phyloP scores from a whole-genome alignment of 2,888 invertebrate genomes.

The Cryptus viduatorius region DNA sequence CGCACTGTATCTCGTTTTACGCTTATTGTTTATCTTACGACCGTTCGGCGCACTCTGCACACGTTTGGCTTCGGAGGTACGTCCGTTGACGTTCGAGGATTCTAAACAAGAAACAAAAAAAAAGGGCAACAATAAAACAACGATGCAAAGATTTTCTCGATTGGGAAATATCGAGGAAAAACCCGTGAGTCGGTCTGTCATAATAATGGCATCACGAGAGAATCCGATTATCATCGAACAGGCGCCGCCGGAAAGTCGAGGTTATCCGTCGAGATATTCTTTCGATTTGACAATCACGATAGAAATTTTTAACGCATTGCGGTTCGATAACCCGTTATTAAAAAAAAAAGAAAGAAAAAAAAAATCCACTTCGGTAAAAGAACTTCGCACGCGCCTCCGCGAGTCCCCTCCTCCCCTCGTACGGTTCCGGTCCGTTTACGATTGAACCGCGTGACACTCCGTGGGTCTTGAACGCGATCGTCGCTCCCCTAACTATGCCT shows the following conservation, averaged over 20 bases:
- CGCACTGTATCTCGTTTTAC: background rate
- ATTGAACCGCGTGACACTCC: constrained; percentile 63
- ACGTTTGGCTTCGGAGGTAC: background rate
- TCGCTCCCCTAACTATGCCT: constrained; percentile 15
- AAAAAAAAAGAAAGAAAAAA: constrained; percentile 34
- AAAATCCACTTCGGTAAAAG: constrained; percentile 45
- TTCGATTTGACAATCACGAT: background rate
- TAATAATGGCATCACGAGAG: background rate
- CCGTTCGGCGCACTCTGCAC: background rate
- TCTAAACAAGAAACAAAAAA: background rate
- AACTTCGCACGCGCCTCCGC: constrained; percentile 35
- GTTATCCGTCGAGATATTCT: background rate
- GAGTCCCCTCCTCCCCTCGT: constrained; percentile 23
- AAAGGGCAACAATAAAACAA: background rate
- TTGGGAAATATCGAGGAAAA: constrained; percentile 24
- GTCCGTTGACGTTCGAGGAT: background rate
- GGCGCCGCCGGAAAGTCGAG: constrained; percentile 15
- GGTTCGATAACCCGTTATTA: constrained; percentile 69
- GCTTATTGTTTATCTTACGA: constrained; percentile 1
- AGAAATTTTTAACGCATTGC: constrained; percentile 21
- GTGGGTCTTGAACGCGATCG: constrained; percentile 29
- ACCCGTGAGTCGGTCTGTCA: background rate
- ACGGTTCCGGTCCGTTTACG: constrained; percentile 67
- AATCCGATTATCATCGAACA: background rate
- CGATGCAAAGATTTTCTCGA: background rate